A percentile compares a stretch with the other conserved stretches of the same genome.
These are phyloP conservation scores for Tauraco erythrolophus DNA, from an alignment of 2,113 vertebrate species.

Conservation along the genomic window DNA sequence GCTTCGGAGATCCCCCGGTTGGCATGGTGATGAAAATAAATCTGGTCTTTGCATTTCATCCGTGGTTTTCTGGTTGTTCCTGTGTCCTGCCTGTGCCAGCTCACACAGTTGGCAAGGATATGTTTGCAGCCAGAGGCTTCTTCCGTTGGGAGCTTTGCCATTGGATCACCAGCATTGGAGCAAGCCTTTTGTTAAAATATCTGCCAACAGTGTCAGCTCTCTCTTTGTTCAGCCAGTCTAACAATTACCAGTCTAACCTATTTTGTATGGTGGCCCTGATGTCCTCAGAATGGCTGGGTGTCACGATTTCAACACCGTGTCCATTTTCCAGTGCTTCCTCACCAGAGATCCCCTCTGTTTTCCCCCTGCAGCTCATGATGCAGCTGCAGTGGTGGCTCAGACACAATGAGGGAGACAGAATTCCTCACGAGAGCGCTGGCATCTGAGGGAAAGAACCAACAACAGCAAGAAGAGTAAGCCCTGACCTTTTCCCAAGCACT, in stretches of 20 bases:
- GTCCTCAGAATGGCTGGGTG: neutral
- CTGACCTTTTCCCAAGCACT: neutral
- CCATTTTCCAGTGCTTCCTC: neutral
- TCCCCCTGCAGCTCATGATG: neutral
- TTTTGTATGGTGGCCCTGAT: neutral
- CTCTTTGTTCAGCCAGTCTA: neutral
- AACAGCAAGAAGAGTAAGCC: neutral
- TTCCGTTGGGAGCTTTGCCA: neutral
- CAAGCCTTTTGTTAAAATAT: neutral
- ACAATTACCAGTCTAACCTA: neutral
- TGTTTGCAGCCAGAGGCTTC: neutral
- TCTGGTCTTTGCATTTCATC: no score
- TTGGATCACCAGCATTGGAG: neutral
- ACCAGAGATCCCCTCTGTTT: neutral
- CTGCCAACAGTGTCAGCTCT: neutral
- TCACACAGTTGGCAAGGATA: no score
- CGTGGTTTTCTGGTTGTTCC: no score
- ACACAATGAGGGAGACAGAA: neutral
- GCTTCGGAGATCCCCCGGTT: no score
- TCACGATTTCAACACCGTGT: neutral
- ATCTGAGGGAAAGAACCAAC: neutral
- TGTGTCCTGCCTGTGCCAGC: no score
- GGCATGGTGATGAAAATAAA: no score
- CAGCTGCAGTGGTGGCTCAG: neutral
- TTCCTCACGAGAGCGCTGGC: neutral